phyloP scores from a whole-genome alignment of 35 echinoderm and acorn worm species.

The Heliocidaris tuberculata region DNA sequence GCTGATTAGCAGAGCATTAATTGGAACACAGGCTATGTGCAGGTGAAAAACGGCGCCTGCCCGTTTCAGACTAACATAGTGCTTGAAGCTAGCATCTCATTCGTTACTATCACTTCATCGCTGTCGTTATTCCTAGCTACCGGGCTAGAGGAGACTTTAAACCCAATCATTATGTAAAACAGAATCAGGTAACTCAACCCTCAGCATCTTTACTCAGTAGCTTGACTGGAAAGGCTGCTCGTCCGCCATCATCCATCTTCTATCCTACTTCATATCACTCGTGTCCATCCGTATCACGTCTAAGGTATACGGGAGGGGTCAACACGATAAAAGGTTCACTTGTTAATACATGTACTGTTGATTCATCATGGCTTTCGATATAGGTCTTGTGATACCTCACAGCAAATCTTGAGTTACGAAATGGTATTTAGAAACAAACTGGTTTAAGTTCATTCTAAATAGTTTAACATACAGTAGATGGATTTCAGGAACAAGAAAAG shows the following conservation, averaged over 20 bases:
- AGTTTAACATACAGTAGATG: background rate
- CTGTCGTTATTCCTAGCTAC: background rate
- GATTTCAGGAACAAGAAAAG: background rate
- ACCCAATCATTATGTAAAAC: constrained; percentile 12
- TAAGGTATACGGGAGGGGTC: background rate
- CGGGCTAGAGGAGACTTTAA: background rate
- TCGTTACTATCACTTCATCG: background rate
- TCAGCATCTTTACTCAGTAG: background rate
- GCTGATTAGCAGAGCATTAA: too few species aligned
- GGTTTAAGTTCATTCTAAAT: background rate
- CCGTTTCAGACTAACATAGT: background rate
- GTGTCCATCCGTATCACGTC: background rate
- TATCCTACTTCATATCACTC: background rate
- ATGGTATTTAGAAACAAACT: too few species aligned
- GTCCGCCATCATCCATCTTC: background rate
- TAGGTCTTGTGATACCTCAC: background rate
- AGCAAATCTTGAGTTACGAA: background rate
- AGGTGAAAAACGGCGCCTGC: background rate
- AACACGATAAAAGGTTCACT: background rate
- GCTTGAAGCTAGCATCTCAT: background rate
- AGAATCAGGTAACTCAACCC: background rate
- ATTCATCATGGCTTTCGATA: background rate
- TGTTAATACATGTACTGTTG: constrained; percentile 8
- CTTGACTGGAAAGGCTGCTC: background rate
- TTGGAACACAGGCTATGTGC: background rate